Evolutionary conservation across 2,113 vertebrate genomes (phyloP), one percentile per base, ranked within the genome.

Genomic region (Tetrax tetrax): DNA sequence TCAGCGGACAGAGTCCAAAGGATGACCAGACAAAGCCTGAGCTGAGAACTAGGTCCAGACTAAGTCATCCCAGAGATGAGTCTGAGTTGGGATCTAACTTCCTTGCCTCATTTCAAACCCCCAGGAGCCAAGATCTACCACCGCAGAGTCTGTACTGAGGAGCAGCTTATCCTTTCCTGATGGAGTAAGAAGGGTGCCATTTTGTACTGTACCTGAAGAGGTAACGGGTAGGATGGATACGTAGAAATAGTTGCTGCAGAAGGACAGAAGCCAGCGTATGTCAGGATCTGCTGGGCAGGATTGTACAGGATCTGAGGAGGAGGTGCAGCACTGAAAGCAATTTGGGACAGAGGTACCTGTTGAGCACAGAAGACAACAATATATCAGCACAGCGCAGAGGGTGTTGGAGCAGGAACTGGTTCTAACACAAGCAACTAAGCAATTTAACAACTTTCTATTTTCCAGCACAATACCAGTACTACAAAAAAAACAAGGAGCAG

Each of bases 251-350:
- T 33, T 43, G 98, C 97, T 3, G 98, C 95, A 1, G 98, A 91
- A 4, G 98, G 98, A 82, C 98, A 98, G 96, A 99, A 99, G 10
- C 99, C 98, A 2, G 98, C 31, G 1, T 98, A 99, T 12, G 98
- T 98, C 91, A 99, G 94, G 96, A 99, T 98, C 96, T 99, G 99
- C 96, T 99, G 99, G 14, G 98, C 98, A 2, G 99, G 99, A 92
- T 99, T 99, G 97, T 99, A 99, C 60, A 99, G 96, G 93, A 98
- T 98, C 97, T 99, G 99, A 56, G 99, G 99, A 6, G 98, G 98
- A 5, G 98, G 95, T 3, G 98, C 90, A 0, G 98, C 98, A 89
- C 98, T 98, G 28, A 98, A 97, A 72, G 98, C 96, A 10, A 97
- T 92, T 90, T 97, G 98, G 71, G 98, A 97, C 92, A 98, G 63